Evolutionary conservation across 2,797 vertebrate genomes (phyloP).

Genomic region (Premnoplex brunnescens): DNA sequence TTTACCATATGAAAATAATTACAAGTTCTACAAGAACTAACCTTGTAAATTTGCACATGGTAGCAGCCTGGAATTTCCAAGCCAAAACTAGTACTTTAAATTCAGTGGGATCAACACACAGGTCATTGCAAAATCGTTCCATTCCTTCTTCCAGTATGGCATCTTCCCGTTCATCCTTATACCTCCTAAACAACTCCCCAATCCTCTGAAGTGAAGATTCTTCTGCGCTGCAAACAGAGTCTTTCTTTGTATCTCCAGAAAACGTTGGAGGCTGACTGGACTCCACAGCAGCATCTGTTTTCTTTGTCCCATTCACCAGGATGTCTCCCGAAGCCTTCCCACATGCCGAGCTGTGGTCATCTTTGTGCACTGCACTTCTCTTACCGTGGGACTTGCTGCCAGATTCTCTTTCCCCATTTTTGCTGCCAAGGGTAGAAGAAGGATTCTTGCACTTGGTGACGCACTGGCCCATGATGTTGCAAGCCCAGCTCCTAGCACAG

Average conservation of each 20-base stretch:
- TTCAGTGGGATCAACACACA: slow-evolving; percentile 96
- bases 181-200: slow-evolving; percentile 90
- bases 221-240: slow-evolving; percentile 76
- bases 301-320: slow-evolving; percentile 93
- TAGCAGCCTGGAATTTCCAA: slow-evolving; percentile 99
- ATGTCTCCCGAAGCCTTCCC: slow-evolving; percentile 88
- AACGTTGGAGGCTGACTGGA: slow-evolving; percentile 73
- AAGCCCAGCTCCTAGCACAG: slow-evolving; percentile 69
- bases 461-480: slow-evolving; percentile 96
- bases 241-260: slow-evolving; percentile 82
- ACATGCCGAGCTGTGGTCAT: slow-evolving; percentile 81
- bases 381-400: slow-evolving; percentile 90
- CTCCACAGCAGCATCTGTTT: slow-evolving; percentile 84
- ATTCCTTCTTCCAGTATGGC: slow-evolving; percentile 98
- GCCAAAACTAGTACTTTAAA: slow-evolving; percentile 96
- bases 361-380: slow-evolving; percentile 86
- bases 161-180: slow-evolving; percentile 95
- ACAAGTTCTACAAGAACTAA: slow-evolving; percentile 72
- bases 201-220: slow-evolving; percentile 87
- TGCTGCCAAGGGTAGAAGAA: slow-evolving; percentile 96
- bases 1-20: slow-evolving; percentile 50
- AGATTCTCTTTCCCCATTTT: slow-evolving; percentile 95
- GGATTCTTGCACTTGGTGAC: slow-evolving; percentile 99
- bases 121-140: slow-evolving; percentile 96
- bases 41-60: slow-evolving; percentile 99